Conservation (phyloP, 1,140 invertebrate species). For the Coenobita brevimanus region DNA sequence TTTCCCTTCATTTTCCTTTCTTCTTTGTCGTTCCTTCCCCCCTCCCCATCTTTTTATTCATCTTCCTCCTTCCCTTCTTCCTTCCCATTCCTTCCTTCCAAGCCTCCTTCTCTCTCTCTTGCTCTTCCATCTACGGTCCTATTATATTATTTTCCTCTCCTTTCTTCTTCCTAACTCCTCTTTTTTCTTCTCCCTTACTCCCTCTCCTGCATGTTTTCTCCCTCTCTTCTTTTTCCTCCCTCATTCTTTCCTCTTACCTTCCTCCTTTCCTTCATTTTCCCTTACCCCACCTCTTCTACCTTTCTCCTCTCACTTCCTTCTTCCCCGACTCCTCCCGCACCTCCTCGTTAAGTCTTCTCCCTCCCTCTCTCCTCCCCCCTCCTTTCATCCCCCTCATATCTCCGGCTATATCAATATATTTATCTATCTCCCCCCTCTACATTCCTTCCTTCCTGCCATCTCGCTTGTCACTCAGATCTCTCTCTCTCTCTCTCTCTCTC, state of each 20-base stretch:
- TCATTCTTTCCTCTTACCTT: background rate
- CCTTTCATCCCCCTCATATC: background rate
- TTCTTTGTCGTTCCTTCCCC: too few relatives aligned
- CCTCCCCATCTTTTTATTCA: background rate
- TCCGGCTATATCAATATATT: background rate
- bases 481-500: background rate
- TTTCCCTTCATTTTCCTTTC: background rate
- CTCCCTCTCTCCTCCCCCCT: background rate
- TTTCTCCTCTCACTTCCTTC: background rate
- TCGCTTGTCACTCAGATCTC: background rate
- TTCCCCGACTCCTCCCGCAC: background rate
- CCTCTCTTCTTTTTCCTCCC: background rate
- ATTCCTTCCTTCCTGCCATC: background rate
- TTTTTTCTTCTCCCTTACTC: background rate
- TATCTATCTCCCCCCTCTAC: background rate
- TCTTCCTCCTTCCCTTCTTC: background rate
- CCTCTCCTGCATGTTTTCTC: background rate
- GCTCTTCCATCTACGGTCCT: too few relatives aligned
- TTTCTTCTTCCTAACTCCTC: background rate
- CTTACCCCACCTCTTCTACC: too few relatives aligned
- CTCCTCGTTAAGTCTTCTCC: background rate
- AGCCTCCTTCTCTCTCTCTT: background rate
- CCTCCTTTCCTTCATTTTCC: too few relatives aligned
- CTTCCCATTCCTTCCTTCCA: background rate
- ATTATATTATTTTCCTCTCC: too few relatives aligned